phyloP scores from a whole-genome alignment of 1,140 invertebrate genomes.

The Monomorium pharaonis region DNA sequence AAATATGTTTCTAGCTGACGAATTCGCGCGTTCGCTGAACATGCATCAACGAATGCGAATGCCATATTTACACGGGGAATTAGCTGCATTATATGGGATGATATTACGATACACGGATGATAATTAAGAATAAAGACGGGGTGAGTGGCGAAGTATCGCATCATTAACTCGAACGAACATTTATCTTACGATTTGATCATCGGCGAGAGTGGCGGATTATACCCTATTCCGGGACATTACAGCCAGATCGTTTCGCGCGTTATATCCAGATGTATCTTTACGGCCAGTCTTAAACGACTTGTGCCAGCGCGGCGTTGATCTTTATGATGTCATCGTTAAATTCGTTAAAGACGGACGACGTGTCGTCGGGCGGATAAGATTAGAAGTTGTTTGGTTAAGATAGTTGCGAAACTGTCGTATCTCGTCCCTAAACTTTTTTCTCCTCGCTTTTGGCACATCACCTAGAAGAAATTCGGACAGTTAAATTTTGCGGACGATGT shows the following conservation, averaged over 20 bases:
- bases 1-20: background rate
- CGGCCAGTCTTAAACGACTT: constrained; percentile 55
- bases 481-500: background rate
- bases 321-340: constrained; percentile 69
- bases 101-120: background rate
- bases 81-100: background rate
- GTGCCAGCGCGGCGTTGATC: constrained; percentile 37
- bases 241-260: constrained; percentile 46
- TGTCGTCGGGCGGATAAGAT: constrained; percentile 66
- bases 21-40: background rate
- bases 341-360: constrained; percentile 68
- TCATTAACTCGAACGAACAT: constrained; percentile 21
- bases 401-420: constrained; percentile 38
- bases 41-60: background rate
- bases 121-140: background rate
- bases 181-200: constrained; percentile 43
- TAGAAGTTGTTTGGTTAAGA: background rate
- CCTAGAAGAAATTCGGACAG: background rate
- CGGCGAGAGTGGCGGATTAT: constrained; percentile 38
- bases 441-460: background rate
- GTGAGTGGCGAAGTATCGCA: background rate
- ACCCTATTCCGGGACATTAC: constrained; percentile 54
- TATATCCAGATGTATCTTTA: constrained; percentile 70
- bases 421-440: background rate
- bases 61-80: background rate